phyloP scores from a whole-genome alignment of 92 coral and sea anemone species.

The Parazoanthus swiftii region DNA sequence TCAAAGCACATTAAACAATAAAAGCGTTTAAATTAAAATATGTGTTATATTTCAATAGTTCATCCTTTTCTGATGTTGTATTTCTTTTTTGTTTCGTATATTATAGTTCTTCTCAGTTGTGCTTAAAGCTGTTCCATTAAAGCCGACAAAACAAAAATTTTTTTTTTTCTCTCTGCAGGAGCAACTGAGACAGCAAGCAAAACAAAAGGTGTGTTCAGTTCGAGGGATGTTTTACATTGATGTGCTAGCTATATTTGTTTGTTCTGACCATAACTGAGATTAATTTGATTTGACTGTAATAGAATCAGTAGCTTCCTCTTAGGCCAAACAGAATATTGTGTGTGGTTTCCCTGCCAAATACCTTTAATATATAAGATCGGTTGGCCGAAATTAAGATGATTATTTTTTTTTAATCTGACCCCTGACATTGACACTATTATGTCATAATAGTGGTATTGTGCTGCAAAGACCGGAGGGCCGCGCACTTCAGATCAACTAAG shows the following conservation, averaged over 20 bases:
- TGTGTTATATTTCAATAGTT: too few species aligned
- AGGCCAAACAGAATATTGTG: too few species aligned
- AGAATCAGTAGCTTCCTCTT: neutral
- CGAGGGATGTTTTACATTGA: neutral
- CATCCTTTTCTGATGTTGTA: neutral
- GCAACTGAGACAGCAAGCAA: constrained; percentile 96
- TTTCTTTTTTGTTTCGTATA: neutral
- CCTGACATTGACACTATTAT: too few species aligned
- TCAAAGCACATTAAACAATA: too few species aligned
- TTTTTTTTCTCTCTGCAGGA: constrained; percentile 56
- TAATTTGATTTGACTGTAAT: neutral
- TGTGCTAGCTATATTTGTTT: neutral
- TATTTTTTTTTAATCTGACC: too few species aligned
- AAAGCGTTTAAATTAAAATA: too few species aligned
- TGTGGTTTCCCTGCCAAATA: too few species aligned
- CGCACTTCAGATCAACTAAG: too few species aligned
- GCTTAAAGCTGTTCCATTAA: neutral
- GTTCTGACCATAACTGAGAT: neutral
- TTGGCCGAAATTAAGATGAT: too few species aligned
- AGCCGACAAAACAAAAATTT: neutral
- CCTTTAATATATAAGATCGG: too few species aligned
- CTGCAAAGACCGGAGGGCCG: too few species aligned
- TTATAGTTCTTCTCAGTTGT: neutral
- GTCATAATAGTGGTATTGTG: too few species aligned
- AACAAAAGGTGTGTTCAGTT: constrained; percentile 75